Evolutionary conservation across 2,797 vertebrate species (phyloP), one percentile per base, ranked within the genome.

Genomic region (Clarias fuscus): DNA sequence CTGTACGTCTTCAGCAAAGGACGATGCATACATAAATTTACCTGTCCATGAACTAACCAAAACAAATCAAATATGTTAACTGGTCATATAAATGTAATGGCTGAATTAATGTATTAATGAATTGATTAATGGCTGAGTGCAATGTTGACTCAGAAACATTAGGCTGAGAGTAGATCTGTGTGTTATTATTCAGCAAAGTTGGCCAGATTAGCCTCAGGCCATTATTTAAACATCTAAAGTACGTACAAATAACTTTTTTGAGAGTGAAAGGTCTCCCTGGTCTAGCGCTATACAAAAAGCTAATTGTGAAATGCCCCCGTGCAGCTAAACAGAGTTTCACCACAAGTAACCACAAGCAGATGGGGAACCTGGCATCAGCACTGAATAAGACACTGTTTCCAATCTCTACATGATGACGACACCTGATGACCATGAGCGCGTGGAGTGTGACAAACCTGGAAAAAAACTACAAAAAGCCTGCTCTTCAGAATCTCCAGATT

Each of bases 361-460:
- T 68, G 64, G 17, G 64, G 27, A 82, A 68, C 2, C 43, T 68
- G 43, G 43, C 80, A 67, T 67, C 20, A 30, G n/a, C 37, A 81
- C 15, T 82, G 43, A 82, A 82, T 53, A 67, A 48, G 79, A 43
- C n/a, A 82, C 40, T 56, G 62, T 67, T 82, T 82, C 40, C 40
- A 53, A 14, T 56, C 40, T 15, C 62, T 68, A 5, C 18, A 6
- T 22, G 27, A 68, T 68, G 43, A 82, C 1, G 7, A 82, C 2
- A 14, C 43, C n/a, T 53, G 64, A 82, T 82, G 79, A 67, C 24
- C 40, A 82, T 3, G 40, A 82, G 64, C 30, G 37, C 67, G 43
- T 30, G 14, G 62, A 65, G n/a, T 65, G 15, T 62, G 33, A 30
- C 22, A 81, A n/a, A 43, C 30, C 76, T 24, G 27, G 24, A n/a